Conservation (phyloP, 1,140 invertebrate genomes). For the Platyscapa corneri region DNA sequence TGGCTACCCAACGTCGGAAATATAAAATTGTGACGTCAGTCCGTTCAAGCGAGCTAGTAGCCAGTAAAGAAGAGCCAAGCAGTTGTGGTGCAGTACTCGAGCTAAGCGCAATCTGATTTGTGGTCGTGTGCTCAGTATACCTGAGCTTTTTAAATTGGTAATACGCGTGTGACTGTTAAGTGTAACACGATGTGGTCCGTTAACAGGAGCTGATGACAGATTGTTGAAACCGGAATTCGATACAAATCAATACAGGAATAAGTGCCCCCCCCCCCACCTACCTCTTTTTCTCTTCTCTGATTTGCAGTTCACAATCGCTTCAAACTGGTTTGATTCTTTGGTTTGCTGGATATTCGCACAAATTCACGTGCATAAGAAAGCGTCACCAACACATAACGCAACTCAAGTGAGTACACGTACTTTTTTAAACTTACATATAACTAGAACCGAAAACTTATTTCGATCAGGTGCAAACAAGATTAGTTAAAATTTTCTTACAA, state of each 20-base stretch:
- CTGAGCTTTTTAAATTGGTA: not conserved
- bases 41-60: not conserved
- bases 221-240: not conserved
- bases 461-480: no score
- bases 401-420: not conserved
- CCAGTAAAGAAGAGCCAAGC: not conserved
- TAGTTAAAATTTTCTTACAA: no score
- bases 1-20: not conserved
- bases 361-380: not conserved
- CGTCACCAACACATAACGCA: not conserved
- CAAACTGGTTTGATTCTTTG: no score
- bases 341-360: not conserved
- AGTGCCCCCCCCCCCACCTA: not conserved
- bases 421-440: not conserved
- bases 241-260: not conserved
- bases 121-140: not conserved
- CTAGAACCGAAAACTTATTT: not conserved
- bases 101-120: not conserved
- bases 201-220: not conserved
- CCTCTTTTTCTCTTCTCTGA: not conserved
- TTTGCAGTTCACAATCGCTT: not conserved
- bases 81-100: not conserved
- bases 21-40: not conserved
- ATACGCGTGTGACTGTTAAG: not conserved
- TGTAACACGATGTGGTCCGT: not conserved